Evolutionary conservation across 2,797 vertebrate species (phyloP).

Genomic region (Poecile montanus): DNA sequence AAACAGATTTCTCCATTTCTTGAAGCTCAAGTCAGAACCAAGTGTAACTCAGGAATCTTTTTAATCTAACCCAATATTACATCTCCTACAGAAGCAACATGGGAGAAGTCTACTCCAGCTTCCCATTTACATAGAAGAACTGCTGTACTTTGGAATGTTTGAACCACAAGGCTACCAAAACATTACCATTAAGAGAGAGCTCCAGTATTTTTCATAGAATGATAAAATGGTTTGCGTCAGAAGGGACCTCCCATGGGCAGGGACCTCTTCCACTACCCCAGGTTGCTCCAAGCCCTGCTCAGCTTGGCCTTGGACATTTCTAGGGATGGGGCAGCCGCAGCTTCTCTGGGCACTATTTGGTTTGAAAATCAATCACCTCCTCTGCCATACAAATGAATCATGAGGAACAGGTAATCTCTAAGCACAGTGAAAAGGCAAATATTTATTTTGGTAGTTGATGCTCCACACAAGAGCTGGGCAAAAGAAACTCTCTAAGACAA

Average conservation of each 20-base stretch:
- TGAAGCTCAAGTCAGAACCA: neutral
- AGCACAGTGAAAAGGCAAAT: neutral
- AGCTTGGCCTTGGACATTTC: neutral
- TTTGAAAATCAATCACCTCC: neutral
- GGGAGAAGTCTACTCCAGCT: neutral
- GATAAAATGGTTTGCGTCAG: neutral
- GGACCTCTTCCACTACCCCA: neutral
- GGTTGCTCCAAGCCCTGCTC: neutral
- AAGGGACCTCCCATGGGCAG: neutral
- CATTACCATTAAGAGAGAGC: neutral
- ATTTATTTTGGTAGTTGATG: neutral
- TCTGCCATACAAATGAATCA: neutral
- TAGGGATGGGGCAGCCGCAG: neutral
- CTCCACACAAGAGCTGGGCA: neutral
- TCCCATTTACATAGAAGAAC: fast-evolving
- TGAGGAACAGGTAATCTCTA: neutral
- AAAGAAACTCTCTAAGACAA: neutral
- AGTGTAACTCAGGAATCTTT: neutral
- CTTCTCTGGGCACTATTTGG: neutral
- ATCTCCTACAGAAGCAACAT: neutral
- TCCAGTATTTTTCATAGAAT: neutral
- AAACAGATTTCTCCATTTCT: neutral
- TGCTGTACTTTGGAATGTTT: neutral
- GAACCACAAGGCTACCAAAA: neutral
- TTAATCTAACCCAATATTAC: neutral